Conservation (phyloP, 2,113 vertebrate species). For the Chrysemys picta region DNA sequence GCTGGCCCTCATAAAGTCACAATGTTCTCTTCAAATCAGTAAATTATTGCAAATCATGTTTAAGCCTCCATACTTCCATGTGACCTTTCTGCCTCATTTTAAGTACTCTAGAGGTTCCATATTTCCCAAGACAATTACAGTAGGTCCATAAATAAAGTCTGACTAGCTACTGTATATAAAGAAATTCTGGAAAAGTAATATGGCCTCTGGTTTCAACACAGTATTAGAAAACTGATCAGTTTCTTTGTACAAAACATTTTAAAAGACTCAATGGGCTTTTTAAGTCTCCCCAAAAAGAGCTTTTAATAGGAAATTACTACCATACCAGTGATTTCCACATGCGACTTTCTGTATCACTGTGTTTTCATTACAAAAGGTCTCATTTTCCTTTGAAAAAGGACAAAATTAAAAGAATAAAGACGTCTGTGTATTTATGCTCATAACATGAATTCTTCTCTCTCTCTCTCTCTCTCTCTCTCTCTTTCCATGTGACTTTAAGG, state of each 20-base stretch:
- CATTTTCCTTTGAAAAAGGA: constrained; percentile 22
- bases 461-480: not conserved
- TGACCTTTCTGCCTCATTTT: not conserved
- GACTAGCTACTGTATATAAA: constrained; percentile 27
- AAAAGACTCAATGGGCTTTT: constrained; percentile 64
- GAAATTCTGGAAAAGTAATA: constrained; percentile 16
- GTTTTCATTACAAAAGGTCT: constrained; percentile 34
- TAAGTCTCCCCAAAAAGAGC: constrained; percentile 15
- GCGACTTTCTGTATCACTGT: constrained; percentile 41
- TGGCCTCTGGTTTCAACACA: constrained; percentile 53
- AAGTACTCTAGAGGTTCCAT: not conserved
- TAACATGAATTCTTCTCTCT: not conserved
- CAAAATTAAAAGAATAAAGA: constrained; percentile 11
- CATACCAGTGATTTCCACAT: constrained; percentile 54
- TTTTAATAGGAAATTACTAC: constrained; percentile 69
- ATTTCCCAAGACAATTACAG: not conserved
- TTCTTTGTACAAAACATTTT: constrained; percentile 70
- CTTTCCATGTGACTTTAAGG: not conserved
- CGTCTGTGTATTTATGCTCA: not conserved
- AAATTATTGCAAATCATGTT: constrained; percentile 10
- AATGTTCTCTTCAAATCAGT: constrained; percentile 25
- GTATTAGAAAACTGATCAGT: constrained; percentile 47
- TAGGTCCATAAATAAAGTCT: constrained; percentile 40
- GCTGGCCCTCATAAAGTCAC: not conserved
- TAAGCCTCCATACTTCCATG: not conserved